Conservation (phyloP, 2,113 vertebrate species). For the Columbina picui region DNA sequence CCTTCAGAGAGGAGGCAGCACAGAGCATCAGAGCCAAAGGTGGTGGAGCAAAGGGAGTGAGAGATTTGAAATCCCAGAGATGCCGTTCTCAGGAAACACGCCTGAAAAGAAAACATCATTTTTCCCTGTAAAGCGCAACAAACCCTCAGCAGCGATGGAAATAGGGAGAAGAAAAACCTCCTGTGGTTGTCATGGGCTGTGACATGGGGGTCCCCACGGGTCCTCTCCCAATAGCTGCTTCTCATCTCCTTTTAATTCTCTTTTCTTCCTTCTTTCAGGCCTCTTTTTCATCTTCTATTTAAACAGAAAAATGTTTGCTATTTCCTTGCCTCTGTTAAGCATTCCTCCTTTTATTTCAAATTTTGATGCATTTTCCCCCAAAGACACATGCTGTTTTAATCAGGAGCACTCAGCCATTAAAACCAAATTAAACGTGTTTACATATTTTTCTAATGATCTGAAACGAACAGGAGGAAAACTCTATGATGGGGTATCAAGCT, state of each 20-base stretch:
- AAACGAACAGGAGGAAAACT: neutral
- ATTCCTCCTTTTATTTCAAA: neutral
- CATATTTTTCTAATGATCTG: neutral
- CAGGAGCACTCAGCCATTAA: slow-evolving; percentile 10
- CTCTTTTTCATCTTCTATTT: neutral
- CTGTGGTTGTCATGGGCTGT: neutral
- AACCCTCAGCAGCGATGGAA: fast-evolving
- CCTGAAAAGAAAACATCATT: neutral
- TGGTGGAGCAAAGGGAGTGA: neutral
- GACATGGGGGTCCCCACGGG: no score
- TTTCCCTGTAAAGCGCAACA: neutral
- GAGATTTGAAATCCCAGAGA: neutral
- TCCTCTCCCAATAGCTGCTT: neutral
- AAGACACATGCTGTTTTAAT: slow-evolving; percentile 8
- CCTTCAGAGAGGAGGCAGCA: neutral
- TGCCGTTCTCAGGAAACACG: neutral
- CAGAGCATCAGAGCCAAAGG: fast-evolving
- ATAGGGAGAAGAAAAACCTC: neutral
- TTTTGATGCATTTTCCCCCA: neutral
- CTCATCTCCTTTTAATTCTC: neutral
- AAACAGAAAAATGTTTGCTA: neutral
- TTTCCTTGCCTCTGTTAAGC: neutral
- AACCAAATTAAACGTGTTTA: slow-evolving; percentile 4
- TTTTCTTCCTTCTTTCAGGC: neutral
- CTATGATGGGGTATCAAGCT: no score